phyloP scores from a whole-genome alignment of 2,113 vertebrate genomes.

The Cettia cetti region DNA sequence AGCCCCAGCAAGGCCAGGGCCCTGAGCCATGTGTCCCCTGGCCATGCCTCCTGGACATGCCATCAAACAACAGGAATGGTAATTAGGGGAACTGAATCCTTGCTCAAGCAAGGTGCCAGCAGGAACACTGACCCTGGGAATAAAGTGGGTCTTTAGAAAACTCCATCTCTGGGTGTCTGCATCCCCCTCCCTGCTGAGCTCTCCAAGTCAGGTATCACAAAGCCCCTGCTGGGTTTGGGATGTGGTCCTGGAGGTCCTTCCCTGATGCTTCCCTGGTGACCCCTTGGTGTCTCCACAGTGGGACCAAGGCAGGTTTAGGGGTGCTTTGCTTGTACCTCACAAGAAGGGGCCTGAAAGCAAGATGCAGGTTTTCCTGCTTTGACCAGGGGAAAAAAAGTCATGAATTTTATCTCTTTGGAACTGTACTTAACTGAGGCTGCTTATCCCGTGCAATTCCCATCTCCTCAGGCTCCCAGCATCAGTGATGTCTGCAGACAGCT shows the following conservation, averaged over 20 bases:
- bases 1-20: not conserved
- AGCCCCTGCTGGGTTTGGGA: not conserved
- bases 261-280: not conserved
- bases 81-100: not conserved
- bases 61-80: fast-evolving
- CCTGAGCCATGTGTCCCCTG: fast-evolving
- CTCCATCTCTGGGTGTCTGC: fast-evolving
- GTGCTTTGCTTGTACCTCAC: not conserved
- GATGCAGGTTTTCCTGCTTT: not conserved
- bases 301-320: not conserved
- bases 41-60: not conserved
- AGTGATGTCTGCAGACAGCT: not conserved
- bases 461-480: not conserved
- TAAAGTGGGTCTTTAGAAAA: not conserved
- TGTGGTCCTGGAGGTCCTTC: fast-evolving
- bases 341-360: not conserved
- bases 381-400: not conserved
- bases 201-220: not conserved
- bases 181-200: not conserved
- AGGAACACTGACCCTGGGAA: not conserved
- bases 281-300: fast-evolving
- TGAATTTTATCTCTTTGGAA: not conserved
- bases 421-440: not conserved
- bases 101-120: not conserved
- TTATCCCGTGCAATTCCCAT: not conserved